Conservation (phyloP, 2,888 invertebrate species). For the Agonopterix arenella region DNA sequence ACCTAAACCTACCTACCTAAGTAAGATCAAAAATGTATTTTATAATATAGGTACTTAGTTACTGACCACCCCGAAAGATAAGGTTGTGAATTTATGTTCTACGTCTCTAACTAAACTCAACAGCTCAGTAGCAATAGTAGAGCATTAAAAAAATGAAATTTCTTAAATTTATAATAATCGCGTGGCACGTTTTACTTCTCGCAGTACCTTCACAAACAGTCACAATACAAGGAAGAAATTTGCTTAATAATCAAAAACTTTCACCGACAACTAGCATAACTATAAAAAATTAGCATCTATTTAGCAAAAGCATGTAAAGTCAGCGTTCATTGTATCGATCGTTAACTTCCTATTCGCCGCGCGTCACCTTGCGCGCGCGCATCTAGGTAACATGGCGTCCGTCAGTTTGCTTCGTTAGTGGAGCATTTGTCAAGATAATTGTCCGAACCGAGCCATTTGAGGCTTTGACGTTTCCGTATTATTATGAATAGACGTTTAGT, state of each 20-base stretch:
- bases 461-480: conserved; percentile 55
- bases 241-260: conserved; percentile 37
- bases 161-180: too few relatives aligned
- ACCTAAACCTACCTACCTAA: too few relatives aligned
- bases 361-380: conserved; percentile 44
- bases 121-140: too few relatives aligned
- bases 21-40: too few relatives aligned
- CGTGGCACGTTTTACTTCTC: not conserved
- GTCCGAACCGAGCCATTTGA: conserved; percentile 50
- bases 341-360: conserved; percentile 54
- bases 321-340: conserved; percentile 42
- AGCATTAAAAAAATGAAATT: too few relatives aligned
- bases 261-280: conserved; percentile 24
- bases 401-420: conserved; percentile 56
- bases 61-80: too few relatives aligned
- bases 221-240: conserved; percentile 21
- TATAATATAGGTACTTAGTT: too few relatives aligned
- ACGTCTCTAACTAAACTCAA: too few relatives aligned
- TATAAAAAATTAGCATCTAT: conserved; percentile 45
- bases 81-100: too few relatives aligned
- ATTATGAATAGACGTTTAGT: conserved; percentile 33
- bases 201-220: conserved; percentile 1
- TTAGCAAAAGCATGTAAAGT: conserved; percentile 33
- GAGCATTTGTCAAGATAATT: conserved; percentile 69
- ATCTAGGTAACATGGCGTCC: conserved; percentile 36